phyloP scores from a whole-genome alignment of 2,113 vertebrate genomes.

The Zapus hudsonius region DNA sequence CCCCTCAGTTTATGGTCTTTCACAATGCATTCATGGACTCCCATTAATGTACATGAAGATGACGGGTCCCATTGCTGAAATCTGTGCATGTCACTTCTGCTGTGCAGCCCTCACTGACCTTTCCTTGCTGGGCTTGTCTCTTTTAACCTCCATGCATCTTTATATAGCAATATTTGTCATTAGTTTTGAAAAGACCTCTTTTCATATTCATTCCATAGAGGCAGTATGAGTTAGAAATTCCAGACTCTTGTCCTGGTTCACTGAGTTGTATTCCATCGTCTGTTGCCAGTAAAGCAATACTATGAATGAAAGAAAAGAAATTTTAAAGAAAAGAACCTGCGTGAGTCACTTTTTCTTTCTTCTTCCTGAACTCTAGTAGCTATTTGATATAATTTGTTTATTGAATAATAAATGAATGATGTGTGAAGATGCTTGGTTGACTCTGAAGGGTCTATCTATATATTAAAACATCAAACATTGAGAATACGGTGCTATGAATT shows the following conservation, averaged over 20 bases:
- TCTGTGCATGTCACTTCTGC: too few species aligned
- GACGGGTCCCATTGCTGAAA: neutral
- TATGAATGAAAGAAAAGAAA: neutral
- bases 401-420: neutral
- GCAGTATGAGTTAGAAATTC: neutral
- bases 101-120: neutral
- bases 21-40: accelerated
- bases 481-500: neutral
- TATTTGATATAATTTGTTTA: neutral
- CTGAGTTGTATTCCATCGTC: neutral
- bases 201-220: neutral
- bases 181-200: neutral
- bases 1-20: neutral
- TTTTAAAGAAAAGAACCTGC: neutral
- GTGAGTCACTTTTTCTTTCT: neutral
- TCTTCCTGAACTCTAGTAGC: neutral
- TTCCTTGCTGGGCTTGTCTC: too few species aligned
- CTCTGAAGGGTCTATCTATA: neutral
- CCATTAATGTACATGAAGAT: accelerated
- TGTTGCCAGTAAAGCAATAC: neutral
- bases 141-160: accelerated
- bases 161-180: too few species aligned
- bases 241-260: neutral
- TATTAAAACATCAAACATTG: neutral
- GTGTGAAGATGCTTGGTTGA: neutral